phyloP scores from a whole-genome alignment of 2,113 vertebrate species.

The Elanus axillaris region DNA sequence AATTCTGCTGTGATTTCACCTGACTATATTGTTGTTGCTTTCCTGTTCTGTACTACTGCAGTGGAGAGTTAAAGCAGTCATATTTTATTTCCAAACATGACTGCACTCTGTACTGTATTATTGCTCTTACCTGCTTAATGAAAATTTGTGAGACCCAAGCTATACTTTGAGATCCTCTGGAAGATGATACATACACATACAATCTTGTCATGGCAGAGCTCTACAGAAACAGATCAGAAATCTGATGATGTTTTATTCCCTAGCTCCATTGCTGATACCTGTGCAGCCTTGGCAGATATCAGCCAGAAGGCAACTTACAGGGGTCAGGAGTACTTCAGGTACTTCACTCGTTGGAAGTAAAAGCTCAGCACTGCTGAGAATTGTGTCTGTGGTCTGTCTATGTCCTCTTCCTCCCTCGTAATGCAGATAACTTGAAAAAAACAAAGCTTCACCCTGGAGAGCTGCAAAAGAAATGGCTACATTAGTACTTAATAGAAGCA shows the following conservation, averaged over 20 bases:
- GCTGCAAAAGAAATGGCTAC: background rate
- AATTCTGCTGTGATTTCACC: background rate
- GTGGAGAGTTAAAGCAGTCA: background rate
- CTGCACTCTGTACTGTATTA: background rate
- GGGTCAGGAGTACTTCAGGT: background rate
- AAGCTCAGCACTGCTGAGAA: background rate
- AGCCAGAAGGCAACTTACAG: background rate
- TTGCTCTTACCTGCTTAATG: background rate
- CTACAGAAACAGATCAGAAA: background rate
- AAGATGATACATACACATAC: accelerated
- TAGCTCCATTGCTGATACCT: background rate
- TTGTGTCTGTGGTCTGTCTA: background rate
- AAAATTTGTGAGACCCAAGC: background rate
- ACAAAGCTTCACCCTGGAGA: background rate
- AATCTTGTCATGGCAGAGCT: background rate
- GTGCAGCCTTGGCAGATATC: background rate
- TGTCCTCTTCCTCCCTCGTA: background rate
- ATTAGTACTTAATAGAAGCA: background rate
- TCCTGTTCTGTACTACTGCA: background rate
- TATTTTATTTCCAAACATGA: background rate
- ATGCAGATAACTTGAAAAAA: background rate
- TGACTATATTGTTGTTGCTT: background rate
- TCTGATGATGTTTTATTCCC: background rate
- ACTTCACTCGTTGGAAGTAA: background rate
- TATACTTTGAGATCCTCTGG: background rate